Evolutionary conservation across 2,113 vertebrate species (phyloP).

Genomic region (Tupaia tana): DNA sequence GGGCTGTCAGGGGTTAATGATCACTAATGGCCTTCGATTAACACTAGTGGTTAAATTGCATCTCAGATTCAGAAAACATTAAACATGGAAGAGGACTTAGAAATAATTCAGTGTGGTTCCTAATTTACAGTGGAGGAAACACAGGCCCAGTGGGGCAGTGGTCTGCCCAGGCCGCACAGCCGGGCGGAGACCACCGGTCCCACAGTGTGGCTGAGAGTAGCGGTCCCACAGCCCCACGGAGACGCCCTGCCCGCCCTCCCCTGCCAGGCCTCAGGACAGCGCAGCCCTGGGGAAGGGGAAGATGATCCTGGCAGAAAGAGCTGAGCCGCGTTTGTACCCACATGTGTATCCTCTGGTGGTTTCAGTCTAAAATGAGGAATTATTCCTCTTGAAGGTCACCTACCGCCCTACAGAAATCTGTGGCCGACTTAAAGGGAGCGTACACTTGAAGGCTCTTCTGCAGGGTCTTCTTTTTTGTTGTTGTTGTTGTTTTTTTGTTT

Average conservation of each 20-base stretch:
- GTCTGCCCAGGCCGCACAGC: not conserved
- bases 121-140: not conserved
- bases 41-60: not conserved
- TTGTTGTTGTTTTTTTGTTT: too few species aligned
- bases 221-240: too few species aligned
- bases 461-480: not conserved
- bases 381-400: not conserved
- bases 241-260: not conserved
- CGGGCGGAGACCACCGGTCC: too few species aligned
- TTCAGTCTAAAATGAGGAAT: not conserved
- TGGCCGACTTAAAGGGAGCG: not conserved
- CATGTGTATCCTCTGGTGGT: not conserved
- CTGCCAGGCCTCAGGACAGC: not conserved
- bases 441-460: not conserved
- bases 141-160: not conserved
- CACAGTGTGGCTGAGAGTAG: too few species aligned
- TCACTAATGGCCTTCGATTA: slow-evolving; percentile 31
- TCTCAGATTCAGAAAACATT: slow-evolving; percentile 19
- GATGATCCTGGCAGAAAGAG: not conserved
- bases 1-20: not conserved
- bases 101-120: slow-evolving; percentile 14
- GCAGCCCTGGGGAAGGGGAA: not conserved
- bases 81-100: slow-evolving; percentile 15
- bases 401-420: not conserved
- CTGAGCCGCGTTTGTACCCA: not conserved